Evolutionary conservation across 1,140 invertebrate genomes (phyloP).

Genomic region (Lethrus apterus): DNA sequence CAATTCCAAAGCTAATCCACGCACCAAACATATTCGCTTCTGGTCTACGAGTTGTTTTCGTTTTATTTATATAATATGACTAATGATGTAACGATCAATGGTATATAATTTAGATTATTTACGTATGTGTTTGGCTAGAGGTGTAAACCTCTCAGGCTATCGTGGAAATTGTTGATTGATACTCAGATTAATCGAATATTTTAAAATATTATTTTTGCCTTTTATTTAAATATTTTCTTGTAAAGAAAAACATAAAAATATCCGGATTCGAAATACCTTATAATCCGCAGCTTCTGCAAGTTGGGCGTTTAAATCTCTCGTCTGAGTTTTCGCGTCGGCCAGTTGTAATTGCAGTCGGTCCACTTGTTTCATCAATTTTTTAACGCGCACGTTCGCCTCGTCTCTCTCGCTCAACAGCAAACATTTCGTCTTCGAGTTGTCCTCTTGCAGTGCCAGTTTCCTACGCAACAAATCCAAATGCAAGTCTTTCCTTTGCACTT

Average conservation of each 20-base stretch:
- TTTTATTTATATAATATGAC: too few relatives aligned
- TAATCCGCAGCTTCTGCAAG: conserved; percentile 74
- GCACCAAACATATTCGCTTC: too few relatives aligned
- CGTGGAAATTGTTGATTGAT: not conserved
- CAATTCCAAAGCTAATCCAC: too few relatives aligned
- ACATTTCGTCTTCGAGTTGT: conserved; percentile 58
- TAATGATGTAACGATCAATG: too few relatives aligned
- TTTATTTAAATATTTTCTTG: not conserved
- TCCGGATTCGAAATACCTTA: conserved; percentile 49
- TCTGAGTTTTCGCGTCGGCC: conserved; percentile 60
- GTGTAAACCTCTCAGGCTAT: not conserved
- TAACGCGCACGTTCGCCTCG: conserved; percentile 63
- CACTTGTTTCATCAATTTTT: conserved; percentile 68
- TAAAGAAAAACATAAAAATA: not conserved
- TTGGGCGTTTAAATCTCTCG: conserved; percentile 69
- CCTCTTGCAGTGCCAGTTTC: conserved; percentile 76
- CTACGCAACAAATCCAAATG: conserved; percentile 82
- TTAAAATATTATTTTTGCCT: not conserved
- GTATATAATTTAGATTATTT: too few relatives aligned
- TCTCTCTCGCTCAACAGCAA: conserved; percentile 61
- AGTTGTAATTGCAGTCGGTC: conserved; percentile 67
- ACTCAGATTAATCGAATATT: not conserved
- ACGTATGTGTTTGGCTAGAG: too few relatives aligned
- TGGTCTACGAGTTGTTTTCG: too few relatives aligned
- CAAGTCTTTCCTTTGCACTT: conserved; percentile 82